Evolutionary conservation across 1,140 invertebrate species (phyloP), one percentile per base, ranked within the genome.

Genomic region (Formica exsecta): DNA sequence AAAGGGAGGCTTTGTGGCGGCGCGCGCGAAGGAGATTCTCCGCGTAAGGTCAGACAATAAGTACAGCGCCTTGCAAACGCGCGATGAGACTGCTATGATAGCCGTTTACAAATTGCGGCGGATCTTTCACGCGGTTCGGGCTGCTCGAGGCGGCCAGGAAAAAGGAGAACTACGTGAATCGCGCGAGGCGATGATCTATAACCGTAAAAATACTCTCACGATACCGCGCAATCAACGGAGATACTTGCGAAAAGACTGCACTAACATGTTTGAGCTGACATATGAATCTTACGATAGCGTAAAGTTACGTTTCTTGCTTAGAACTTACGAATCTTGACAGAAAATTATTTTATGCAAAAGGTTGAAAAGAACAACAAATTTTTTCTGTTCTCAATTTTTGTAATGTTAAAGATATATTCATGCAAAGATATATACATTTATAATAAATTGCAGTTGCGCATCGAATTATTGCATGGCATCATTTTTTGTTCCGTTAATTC

Each of bases 1-100:
- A 93, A 90, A 90, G 91, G 66, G 6, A 22, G 83, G 32, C 86
- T 84, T 92, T 93, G 91, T 92, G 9, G 59, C 48, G 48, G 54
- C 85, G 81, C 87, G 83, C 66, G 83, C 64, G 66, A 77, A 81
- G 62, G 32, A 76, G 81, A 85, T 85, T 76, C 62, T 36, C 74
- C 87, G 79, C 74, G 89, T 90, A 92, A 91, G 89, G 88, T 91
- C 90, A 90, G 90, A 92, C 90, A 92, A 88, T 86, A 81, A 88
- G 51, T 85, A 65, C 57, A 85, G 44, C 48, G 84, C 41, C 29
- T 85, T 51, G 62, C 44, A 76, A 84, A 87, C 48, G 57, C 64
- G 85, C 80, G 48, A 81, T 77, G 80, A 86, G 87, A 4, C 81
- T 54, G 73, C 73, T 65, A 85, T 36, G 74, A 92, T 88, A 89